Evolutionary conservation across 2,888 invertebrate genomes (phyloP), one percentile per base, ranked within the genome.

Genomic region (Horisme vitalbata): DNA sequence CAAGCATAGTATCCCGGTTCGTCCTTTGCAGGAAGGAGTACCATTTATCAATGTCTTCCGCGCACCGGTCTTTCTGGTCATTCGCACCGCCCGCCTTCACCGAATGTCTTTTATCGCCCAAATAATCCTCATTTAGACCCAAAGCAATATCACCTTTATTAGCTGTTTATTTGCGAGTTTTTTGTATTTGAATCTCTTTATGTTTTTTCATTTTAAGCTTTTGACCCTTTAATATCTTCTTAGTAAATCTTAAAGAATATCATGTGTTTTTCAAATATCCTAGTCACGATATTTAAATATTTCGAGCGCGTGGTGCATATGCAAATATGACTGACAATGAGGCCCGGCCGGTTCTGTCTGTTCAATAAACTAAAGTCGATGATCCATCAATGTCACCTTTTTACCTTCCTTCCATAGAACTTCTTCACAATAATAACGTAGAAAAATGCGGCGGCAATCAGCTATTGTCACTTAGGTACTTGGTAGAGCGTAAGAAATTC

Each of bases 341-440:
- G 46, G 55, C 36, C 57, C 54, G 57, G 63, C 61, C 57, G 62
- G 67, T 62, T 66, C 54, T 61, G 61, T 66, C 54, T 61, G 61
- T 61, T 61, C 55, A 63, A 60, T 61, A 59, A 52, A 65, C 57
- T 46, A 48, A 63, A 66, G 71, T 66, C 68, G 71, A 75, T 73
- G 67, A 79, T 79, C 71, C 62, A 75, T 83, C 79, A 80, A 69
- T 69, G 80, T 76, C 79, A 71, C 50, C 63, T 67, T 64, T 60
- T 62, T 64, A 59, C 63, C 59, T 63, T 61, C 45, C 47, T 55
- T 48, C 56, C 52, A 50, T 51, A 51, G 57, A 58, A 54, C 47
- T 41, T 35, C 15, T 23, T 41, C 26, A 32, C 20, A 31, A 34
- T 23, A 20, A 27, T 32, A 35, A 33, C 24, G 31, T 21, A 20